Percentiles rank a stretch among this genome's conserved stretches.
These are phyloP conservation scores for Cinclus cinclus DNA, from an alignment of 2,113 vertebrate species.

Conservation along the genomic window DNA sequence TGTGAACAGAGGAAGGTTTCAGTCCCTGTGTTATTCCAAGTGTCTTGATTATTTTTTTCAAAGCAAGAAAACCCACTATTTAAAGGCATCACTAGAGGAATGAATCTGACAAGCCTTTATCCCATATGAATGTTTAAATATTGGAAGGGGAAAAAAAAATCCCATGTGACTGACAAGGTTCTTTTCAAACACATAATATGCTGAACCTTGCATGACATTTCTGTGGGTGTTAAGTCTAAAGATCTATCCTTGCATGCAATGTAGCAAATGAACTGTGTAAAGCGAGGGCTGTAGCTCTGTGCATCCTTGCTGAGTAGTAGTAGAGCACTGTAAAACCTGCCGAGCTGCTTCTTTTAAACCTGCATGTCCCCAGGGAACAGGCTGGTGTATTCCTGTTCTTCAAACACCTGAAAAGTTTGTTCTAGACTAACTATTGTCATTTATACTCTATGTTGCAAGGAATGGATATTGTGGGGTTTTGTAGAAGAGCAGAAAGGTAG, in stretches of 20 bases:
- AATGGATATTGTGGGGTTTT: not conserved
- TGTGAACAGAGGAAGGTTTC: not conserved
- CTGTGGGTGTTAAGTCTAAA: conserved; percentile 7
- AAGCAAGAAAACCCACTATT: not conserved
- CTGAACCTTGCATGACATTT: conserved; percentile 29
- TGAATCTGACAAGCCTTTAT: conserved; percentile 19
- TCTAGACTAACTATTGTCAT: not conserved
- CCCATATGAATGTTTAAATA: not conserved
- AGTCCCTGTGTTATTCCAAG: not conserved
- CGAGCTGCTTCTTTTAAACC: not conserved
- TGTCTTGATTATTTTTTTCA: not conserved
- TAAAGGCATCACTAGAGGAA: not conserved
- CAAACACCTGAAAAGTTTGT: not conserved
- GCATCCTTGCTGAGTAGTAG: not conserved
- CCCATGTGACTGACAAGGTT: conserved; percentile 8
- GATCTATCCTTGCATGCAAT: not conserved
- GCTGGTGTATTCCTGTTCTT: not conserved
- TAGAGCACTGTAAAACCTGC: not conserved
- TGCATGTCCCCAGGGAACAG: not conserved
- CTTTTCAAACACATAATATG: not conserved
- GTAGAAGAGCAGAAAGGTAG: not conserved
- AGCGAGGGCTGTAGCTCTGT: not conserved
- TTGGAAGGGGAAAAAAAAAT: not conserved
- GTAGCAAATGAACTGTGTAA: not conserved
- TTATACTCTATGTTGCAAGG: not conserved